Evolutionary conservation across 2,888 invertebrate species (phyloP).

Genomic region (Himalopsyche tibetana): DNA sequence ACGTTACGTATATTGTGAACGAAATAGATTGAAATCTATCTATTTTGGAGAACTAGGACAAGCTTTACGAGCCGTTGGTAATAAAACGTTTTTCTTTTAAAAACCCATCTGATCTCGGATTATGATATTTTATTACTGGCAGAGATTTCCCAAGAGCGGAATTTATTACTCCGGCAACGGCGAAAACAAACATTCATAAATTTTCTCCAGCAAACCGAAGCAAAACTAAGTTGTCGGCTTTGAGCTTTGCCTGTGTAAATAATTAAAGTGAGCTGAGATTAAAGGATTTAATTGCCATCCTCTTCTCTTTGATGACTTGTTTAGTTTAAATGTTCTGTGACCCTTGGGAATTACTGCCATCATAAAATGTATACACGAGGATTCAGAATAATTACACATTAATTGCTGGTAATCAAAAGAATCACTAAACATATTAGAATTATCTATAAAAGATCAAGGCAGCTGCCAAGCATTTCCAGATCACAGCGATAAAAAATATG

Average conservation of each 20-base stretch:
- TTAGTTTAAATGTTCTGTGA: slow-evolving; percentile 26
- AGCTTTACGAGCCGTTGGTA: slow-evolving; percentile 36
- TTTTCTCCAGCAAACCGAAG: background rate
- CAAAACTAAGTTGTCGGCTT: slow-evolving; percentile 28
- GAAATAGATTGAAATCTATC: background rate
- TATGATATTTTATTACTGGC: slow-evolving; percentile 40
- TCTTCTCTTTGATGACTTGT: slow-evolving; percentile 4
- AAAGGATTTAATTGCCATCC: slow-evolving; percentile 25
- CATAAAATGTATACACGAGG: background rate
- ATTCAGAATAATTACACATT: background rate
- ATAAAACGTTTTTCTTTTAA: slow-evolving; percentile 39
- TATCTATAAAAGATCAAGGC: too few species aligned
- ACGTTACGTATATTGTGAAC: background rate
- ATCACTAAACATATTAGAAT: too few species aligned
- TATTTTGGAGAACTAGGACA: slow-evolving; percentile 39
- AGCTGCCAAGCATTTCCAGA: background rate
- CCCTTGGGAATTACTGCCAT: slow-evolving; percentile 9
- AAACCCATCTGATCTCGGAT: slow-evolving; percentile 34
- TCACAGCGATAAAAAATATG: too few species aligned
- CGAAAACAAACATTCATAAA: slow-evolving; percentile 31
- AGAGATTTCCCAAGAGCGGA: slow-evolving; percentile 37
- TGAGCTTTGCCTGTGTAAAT: slow-evolving; percentile 18
- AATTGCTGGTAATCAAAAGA: slow-evolving; percentile 5
- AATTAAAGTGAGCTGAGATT: slow-evolving; percentile 29
- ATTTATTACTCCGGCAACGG: slow-evolving; percentile 19